These are phyloP conservation scores for Limnephilus marmoratus DNA, from an alignment of 2,888 invertebrate genomes.

Conservation along the genomic window DNA sequence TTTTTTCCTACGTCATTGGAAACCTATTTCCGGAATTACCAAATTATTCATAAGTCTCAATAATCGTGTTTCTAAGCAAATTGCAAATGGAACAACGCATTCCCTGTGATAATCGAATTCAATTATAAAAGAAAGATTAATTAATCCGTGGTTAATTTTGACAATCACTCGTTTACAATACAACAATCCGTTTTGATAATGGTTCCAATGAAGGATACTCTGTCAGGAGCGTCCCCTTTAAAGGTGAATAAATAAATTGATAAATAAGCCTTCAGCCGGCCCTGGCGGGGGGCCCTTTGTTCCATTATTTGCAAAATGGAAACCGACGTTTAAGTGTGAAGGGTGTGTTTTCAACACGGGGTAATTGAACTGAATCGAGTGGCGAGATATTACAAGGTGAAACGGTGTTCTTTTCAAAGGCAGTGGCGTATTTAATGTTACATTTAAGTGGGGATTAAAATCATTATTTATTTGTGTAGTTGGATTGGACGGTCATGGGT, in stretches of 20 bases:
- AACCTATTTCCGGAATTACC: neutral
- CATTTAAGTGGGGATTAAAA: too few species aligned
- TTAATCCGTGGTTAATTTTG: neutral
- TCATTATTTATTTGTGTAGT: too few species aligned
- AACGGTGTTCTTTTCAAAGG: slow-evolving; percentile 44
- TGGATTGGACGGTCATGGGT: too few species aligned
- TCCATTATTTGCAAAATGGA: slow-evolving; percentile 65
- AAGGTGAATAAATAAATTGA: slow-evolving; percentile 64
- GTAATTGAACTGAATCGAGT: slow-evolving; percentile 65
- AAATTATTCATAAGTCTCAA: neutral
- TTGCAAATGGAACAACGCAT: neutral
- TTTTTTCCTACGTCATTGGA: neutral
- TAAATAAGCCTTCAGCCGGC: slow-evolving; percentile 38
- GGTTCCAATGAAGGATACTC: slow-evolving; percentile 60
- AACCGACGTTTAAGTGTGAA: slow-evolving; percentile 52
- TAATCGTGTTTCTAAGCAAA: neutral
- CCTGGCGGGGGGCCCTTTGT: slow-evolving; percentile 57
- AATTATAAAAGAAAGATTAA: neutral
- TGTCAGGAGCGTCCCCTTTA: slow-evolving; percentile 56
- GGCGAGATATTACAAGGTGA: slow-evolving; percentile 54
- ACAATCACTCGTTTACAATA: neutral
- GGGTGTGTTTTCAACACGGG: slow-evolving; percentile 60
- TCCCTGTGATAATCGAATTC: neutral
- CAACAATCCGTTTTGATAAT: slow-evolving; percentile 35
- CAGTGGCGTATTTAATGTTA: slow-evolving; percentile 49